Evolutionary conservation across 2,888 invertebrate species (phyloP), one percentile per base, ranked within the genome.

Genomic region (Strigamia crassipes): DNA sequence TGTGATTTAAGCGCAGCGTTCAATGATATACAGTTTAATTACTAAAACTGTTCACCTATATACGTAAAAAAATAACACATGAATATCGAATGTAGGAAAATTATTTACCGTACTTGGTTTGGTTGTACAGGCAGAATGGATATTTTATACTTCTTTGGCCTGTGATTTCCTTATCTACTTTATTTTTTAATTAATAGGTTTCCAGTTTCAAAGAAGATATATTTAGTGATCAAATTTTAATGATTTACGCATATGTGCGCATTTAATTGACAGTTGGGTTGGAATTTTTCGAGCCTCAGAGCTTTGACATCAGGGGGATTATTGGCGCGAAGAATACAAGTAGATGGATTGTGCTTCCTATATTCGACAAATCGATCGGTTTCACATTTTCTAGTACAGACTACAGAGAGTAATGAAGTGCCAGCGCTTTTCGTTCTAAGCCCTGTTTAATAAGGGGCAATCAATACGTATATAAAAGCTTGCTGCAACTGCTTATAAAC

Each of bases 331-430:
- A 66, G 66, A 66, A 66, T 66, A 66, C 23, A 66, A 34, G 34
- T 34, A 34, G 34, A 34, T 34, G 34, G 34, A 34, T 61, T 61
- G 61, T 66, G 66, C 66, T 66, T 23, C 27, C 66, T 66, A 66
- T 66, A 66, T 27, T 66, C 66, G 66, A 66, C 66, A 66, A 66
- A 66, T 66, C 66, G 66, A 66, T 66, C 66, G 66, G 66, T 66
- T 23, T 23, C 66, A 66, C 66, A 27, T 66, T 66, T 66, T 66
- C 23, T 23, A 66, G 66, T n/a, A n/a, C n/a, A 66, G 66, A 66
- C 27, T n/a, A n/a, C n/a, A 66, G 66, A 66, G 66, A 66, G 66
- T 66, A 66, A 66, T 66, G 66, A 66, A 66, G 66, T 66, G 66
- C 66, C 66, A 66, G 27, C 66, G 66, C 66, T 66, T 66, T 66